These are phyloP conservation scores for Andrena trimmerana DNA, from an alignment of 2,888 invertebrate genomes.

Conservation along the genomic window DNA sequence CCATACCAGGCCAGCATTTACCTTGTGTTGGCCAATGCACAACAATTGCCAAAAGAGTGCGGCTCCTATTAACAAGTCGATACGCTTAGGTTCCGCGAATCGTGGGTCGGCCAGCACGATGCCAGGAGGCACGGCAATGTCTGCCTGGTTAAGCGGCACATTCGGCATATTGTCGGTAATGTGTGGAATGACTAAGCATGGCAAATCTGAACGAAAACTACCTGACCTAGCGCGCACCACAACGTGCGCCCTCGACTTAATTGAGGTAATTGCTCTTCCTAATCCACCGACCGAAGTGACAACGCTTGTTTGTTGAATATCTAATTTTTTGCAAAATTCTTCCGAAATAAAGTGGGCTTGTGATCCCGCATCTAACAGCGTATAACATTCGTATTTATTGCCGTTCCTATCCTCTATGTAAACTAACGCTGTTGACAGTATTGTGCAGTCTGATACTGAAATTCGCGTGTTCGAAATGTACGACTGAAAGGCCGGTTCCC, in stretches of 20 bases:
- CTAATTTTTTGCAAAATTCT: background rate
- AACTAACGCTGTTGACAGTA: constrained; percentile 14
- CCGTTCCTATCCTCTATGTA: background rate
- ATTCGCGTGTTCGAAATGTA: background rate
- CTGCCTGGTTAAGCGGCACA: background rate
- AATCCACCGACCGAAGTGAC: background rate
- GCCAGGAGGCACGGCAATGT: background rate
- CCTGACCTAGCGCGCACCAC: background rate
- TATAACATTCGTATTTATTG: background rate
- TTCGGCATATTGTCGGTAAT: constrained; percentile 35
- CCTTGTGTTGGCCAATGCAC: constrained; percentile 21
- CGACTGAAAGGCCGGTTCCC: background rate
- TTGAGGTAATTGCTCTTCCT: background rate
- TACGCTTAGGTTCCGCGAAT: constrained; percentile 6
- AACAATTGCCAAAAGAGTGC: constrained; percentile 29
- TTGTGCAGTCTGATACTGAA: background rate
- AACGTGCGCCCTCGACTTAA: background rate
- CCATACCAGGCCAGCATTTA: background rate
- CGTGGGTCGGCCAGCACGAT: constrained; percentile 24
- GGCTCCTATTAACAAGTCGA: constrained; percentile 40
- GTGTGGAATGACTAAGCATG: background rate
- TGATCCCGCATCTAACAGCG: constrained; percentile 18
- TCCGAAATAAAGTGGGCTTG: constrained; percentile 22
- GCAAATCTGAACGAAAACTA: background rate
- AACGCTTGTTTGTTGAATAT: background rate